Base-by-base conservation (phyloP, 1,140 invertebrate genomes). In the Leptinotarsa lineolata region DNA sequence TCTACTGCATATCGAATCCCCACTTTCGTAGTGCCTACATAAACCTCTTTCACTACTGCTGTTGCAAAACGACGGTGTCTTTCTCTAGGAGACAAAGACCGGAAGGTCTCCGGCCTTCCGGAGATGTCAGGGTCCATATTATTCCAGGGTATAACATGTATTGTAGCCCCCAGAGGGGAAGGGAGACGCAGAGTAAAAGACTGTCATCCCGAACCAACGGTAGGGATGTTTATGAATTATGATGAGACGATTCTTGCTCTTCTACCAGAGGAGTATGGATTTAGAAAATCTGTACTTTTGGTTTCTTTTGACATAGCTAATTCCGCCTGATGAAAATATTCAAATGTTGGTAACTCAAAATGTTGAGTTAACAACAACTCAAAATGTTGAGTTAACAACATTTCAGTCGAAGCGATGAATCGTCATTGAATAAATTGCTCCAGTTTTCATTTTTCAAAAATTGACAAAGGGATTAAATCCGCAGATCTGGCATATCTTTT, bases 11-110 rank as follows among this genome's bases (percentile, higher is more conserved):
- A 0, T 83, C 88, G 3, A 90, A 92, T 79, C 85, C 88, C 0
- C 89, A 91, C 80, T 94, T 93, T 79, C 86, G 92, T n/a, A 90
- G 88, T 73, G 92, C 92, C 4, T 95, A 92, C 81, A 86, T 91
- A 21, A 92, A 93, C 80, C 83, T 94, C 12, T 94, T 94, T 79
- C 78, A 94, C 77, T 94, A 95, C 77, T 94, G 93, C 80, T 94
- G 91, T 79, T 94, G 93, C 84, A 94, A 94, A 82, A 93, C 90
- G 6, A 91, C 91, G 4, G 89, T 94, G 8, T 90, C 91, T 22
- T 90, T 92, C 71, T 90, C 91, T 0, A 85, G 91, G 11, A 86
- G 91, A 70, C 86, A 90, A 15, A 82, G 91, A 30, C 85, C 87
- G n/a, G 88, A 89, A 22, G 85, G 85, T n/a, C 81, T 85, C 6